A percentile compares a stretch with the other conserved stretches of the same genome.
Evolutionary conservation across 53 echinoderm and acorn worm genomes (phyloP).

Genomic region (Pentamera pediparva): DNA sequence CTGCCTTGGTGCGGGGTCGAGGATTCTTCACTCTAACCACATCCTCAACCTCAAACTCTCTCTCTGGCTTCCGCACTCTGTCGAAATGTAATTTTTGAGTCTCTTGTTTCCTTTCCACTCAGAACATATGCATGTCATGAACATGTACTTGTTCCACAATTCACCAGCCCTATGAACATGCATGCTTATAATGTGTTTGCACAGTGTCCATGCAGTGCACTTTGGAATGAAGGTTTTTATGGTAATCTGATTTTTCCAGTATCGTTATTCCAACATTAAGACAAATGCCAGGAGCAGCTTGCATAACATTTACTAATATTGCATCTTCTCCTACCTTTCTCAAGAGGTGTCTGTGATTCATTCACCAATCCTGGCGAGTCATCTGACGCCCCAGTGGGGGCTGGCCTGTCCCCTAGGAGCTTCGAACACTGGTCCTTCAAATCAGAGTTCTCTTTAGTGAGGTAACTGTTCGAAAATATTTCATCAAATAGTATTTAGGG

Average conservation of each 20-base stretch:
- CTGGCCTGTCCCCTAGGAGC: conserved; percentile 66
- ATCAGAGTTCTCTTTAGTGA: conserved; percentile 51
- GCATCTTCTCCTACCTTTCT: conserved; percentile 48
- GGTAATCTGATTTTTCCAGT: too few relatives aligned
- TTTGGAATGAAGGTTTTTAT: too few relatives aligned
- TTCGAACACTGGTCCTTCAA: conserved; percentile 48
- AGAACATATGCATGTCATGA: too few relatives aligned
- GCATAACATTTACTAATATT: neutral
- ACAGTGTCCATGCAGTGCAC: too few relatives aligned
- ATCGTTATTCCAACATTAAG: too few relatives aligned
- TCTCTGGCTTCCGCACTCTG: neutral
- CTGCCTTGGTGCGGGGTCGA: neutral
- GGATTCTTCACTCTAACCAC: conserved; percentile 1
- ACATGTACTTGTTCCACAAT: too few relatives aligned
- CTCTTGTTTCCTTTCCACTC: conserved; percentile 30
- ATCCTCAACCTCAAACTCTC: conserved; percentile 10
- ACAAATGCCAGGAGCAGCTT: too few relatives aligned
- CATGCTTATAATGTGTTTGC: too few relatives aligned
- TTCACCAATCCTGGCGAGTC: conserved; percentile 40
- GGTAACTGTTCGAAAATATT: neutral
- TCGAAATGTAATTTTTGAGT: conserved; percentile 12
- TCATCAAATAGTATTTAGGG: neutral
- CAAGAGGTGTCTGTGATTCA: conserved; percentile 45
- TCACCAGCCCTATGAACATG: too few relatives aligned
- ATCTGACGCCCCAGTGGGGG: conserved; percentile 66